These are phyloP conservation scores for Rhabdomys pumilio DNA, from an alignment of 2,797 vertebrate genomes.

Conservation along the genomic window DNA sequence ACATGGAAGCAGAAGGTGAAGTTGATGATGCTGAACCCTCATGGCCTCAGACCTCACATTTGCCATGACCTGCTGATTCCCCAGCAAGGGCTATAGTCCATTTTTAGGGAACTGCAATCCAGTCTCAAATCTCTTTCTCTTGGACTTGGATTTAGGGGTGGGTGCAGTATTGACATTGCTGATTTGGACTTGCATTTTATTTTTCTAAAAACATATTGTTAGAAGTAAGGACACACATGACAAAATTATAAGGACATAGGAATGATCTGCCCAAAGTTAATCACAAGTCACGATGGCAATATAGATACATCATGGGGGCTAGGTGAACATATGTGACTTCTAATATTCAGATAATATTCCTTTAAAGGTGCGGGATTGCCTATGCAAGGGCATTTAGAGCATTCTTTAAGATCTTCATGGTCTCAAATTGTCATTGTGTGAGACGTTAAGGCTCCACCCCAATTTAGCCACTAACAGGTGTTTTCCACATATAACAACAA, in stretches of 20 bases:
- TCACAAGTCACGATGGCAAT: neutral
- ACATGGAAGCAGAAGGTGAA: neutral
- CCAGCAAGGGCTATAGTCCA: neutral
- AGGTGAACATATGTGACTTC: neutral
- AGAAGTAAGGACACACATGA: neutral
- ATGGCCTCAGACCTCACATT: neutral
- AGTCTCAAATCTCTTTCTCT: neutral
- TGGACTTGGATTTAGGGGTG: neutral
- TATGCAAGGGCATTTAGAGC: neutral
- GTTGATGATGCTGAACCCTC: fast-evolving
- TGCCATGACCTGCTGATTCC: neutral
- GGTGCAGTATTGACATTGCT: neutral
- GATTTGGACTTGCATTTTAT: neutral
- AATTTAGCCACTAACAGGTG: neutral
- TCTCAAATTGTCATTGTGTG: neutral
- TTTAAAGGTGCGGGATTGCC: neutral
- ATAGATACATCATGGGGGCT: neutral
- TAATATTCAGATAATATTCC: neutral
- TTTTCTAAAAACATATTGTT: constrained; percentile 17
- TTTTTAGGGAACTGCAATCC: neutral
- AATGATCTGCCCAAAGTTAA: neutral
- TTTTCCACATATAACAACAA: neutral
- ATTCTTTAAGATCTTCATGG: neutral
- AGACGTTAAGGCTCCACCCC: neutral
- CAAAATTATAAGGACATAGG: constrained; percentile 5